These are phyloP conservation scores for Coremacera marginata DNA, from an alignment of 2,888 invertebrate species.

Conservation along the genomic window DNA sequence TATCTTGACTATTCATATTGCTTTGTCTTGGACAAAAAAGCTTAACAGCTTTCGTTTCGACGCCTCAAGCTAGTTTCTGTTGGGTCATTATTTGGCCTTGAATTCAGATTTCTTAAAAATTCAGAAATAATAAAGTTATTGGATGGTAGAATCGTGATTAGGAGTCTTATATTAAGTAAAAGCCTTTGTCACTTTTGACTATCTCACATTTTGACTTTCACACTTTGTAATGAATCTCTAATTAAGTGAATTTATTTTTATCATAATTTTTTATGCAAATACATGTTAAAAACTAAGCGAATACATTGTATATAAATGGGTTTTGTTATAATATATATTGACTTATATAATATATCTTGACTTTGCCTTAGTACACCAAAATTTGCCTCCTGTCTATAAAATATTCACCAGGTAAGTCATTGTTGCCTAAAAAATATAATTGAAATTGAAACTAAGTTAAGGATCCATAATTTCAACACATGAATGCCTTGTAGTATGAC, in stretches of 20 bases:
- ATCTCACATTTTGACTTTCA: too few relatives aligned
- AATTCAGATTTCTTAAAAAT: too few relatives aligned
- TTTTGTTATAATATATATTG: neutral
- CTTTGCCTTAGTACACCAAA: constrained; percentile 45
- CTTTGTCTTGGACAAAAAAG: too few relatives aligned
- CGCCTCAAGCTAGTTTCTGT: too few relatives aligned
- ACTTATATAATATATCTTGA: neutral
- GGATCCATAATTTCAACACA: neutral
- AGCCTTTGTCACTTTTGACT: too few relatives aligned
- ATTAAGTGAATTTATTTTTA: neutral
- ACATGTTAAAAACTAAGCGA: neutral
- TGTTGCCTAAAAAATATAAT: constrained; percentile 27
- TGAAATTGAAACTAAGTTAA: neutral
- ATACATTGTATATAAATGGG: neutral
- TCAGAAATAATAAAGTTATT: too few relatives aligned
- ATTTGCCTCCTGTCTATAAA: constrained; percentile 47
- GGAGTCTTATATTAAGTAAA: too few relatives aligned
- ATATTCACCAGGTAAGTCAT: constrained; percentile 43
- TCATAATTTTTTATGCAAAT: neutral
- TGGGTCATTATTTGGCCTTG: too few relatives aligned
- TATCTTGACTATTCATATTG: too few relatives aligned
- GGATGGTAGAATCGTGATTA: too few relatives aligned
- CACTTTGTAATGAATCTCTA: neutral
- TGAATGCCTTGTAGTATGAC: constrained; percentile 11
- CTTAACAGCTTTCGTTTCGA: too few relatives aligned